Percentiles rank a stretch among this genome's conserved stretches.
Conservation (phyloP, 2,888 invertebrate species). For the Philereme vetulata region DNA sequence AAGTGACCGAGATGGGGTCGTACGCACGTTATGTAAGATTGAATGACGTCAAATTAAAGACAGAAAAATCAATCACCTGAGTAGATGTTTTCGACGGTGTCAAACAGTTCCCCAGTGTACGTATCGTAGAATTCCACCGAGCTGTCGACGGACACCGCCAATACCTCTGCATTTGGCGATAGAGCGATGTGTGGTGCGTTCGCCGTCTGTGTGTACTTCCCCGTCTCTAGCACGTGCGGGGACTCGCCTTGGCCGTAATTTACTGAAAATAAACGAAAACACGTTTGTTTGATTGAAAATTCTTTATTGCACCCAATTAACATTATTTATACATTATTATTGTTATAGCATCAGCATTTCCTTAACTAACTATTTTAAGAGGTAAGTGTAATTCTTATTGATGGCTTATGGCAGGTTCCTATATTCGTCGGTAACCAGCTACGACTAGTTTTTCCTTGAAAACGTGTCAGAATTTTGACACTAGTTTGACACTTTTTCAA, state of each 20-base stretch:
- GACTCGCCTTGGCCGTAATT: constrained; percentile 91
- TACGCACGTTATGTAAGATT: no score
- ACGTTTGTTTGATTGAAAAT: background rate
- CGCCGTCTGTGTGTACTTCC: constrained; percentile 83
- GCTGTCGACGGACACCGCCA: constrained; percentile 87
- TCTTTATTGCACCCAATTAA: background rate
- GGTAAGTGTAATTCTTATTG: no score
- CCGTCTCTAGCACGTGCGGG: constrained; percentile 87
- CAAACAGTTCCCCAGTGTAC: constrained; percentile 85
- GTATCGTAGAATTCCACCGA: constrained; percentile 89
- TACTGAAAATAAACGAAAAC: constrained; percentile 79
- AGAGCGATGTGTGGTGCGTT: constrained; percentile 86
- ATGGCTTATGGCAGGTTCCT: no score
- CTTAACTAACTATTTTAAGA: no score
- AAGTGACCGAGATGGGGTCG: no score
- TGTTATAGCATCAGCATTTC: no score
- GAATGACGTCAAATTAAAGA: background rate
- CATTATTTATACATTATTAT: no score
- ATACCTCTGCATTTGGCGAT: constrained; percentile 91
- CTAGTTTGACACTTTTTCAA: no score
- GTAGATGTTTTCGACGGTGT: constrained; percentile 86
- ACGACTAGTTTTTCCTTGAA: no score
- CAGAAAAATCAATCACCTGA: constrained; percentile 65
- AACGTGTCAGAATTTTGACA: no score
- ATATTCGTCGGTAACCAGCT: no score